Evolutionary conservation across 2,797 vertebrate genomes (phyloP), one percentile per base, ranked within the genome.

Genomic region (Thalassophryne amazonica): DNA sequence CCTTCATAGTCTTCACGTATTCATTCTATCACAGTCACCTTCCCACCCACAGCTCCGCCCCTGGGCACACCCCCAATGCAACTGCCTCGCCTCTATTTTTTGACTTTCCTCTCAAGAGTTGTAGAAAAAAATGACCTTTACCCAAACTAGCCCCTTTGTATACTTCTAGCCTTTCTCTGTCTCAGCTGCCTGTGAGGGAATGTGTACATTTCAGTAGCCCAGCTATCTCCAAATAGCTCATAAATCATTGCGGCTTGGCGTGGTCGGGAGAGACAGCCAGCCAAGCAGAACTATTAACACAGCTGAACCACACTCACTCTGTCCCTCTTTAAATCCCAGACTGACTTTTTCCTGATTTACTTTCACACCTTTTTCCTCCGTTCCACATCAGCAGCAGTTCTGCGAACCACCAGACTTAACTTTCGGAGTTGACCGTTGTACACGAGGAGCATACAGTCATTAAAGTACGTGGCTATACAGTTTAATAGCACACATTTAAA

Each of bases 191-290:
- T 60, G 52, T 71, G 80, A 81, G 60, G 59, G 60, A 72, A 51
- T 63, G 68, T 71, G 72, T 80, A 79, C 77, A 70, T 67, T 18
- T 77, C 65, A 47, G 65, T 59, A 31, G 62, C 62, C 61, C 45
- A 60, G 77, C 80, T 76, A 84, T 85, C 74, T 87, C 69, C 74
- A 78, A 77, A 87, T 75, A 86, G 80, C 53, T 78, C 81, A 88
- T 90, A 85, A 88, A 89, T 90, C 84, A 89, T 13, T 27, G 45
- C 32, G 50, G 49, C 53, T 60, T 66, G 67, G 62, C 64, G 18
- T 40, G 38, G 59, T 2, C 14, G 56, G 59, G 69, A 65, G 69
- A 62, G 69, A 77, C 21, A 51, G 62, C 60, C 66, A 57, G 60
- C 58, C 55, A 53, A 75, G 49, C 67, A 72, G 67, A 68, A 67